Conservation (phyloP, 2,797 vertebrate genomes). For the Lithobates sylvaticus region DNA sequence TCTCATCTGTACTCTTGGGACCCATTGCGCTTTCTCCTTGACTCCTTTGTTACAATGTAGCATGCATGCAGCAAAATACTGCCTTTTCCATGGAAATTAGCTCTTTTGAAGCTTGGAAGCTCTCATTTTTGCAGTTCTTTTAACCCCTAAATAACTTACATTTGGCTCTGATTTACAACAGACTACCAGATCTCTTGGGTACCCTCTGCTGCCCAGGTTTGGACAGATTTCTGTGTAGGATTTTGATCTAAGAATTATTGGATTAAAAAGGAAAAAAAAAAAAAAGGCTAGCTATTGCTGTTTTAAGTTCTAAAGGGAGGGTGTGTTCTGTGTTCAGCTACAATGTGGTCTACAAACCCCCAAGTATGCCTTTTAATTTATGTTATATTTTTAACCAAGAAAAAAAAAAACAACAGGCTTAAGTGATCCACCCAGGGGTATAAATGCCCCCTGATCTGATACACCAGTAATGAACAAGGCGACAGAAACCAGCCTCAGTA, state of each 20-base stretch:
- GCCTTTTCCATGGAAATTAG: background rate
- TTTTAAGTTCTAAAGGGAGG: background rate
- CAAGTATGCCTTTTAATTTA: conserved; percentile 1
- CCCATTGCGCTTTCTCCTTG: background rate
- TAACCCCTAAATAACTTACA: background rate
- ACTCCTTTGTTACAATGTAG: background rate
- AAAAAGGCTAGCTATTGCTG: background rate
- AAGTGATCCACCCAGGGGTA: background rate
- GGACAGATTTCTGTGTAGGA: too few relatives aligned
- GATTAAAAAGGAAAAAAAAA: too few relatives aligned
- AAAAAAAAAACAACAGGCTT: background rate
- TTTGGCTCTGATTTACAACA: background rate
- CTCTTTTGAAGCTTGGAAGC: background rate
- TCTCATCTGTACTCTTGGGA: background rate
- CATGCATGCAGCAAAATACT: background rate
- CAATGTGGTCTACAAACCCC: conserved; percentile 6
- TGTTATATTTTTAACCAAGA: conserved; percentile 1
- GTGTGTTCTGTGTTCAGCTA: background rate
- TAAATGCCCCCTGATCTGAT: background rate
- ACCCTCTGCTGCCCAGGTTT: background rate
- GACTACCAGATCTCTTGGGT: background rate
- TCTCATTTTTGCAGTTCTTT: background rate
- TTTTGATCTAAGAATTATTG: too few relatives aligned
- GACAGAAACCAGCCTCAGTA: too few relatives aligned
- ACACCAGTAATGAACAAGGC: background rate